Conservation (phyloP, 2,888 invertebrate species). For the Actias luna region DNA sequence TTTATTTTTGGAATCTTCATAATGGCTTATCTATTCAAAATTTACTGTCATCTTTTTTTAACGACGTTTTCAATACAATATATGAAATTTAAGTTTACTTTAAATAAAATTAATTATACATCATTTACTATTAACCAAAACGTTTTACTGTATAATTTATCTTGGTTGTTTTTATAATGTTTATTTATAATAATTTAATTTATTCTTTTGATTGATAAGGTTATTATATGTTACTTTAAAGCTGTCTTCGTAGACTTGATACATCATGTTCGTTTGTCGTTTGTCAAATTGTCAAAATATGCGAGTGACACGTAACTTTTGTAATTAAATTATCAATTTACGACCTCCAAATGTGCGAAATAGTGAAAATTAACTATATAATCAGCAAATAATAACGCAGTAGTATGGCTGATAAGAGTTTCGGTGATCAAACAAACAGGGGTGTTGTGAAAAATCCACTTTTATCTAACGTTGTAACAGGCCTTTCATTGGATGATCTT, state of each 20-base stretch:
- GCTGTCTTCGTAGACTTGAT: not conserved
- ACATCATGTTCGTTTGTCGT: conserved; percentile 11
- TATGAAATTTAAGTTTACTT: no score
- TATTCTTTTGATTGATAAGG: not conserved
- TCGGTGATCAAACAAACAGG: conserved; percentile 67
- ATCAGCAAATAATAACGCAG: conserved; percentile 49
- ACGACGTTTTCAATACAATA: no score
- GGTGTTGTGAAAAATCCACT: conserved; percentile 84
- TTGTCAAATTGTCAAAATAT: conserved; percentile 66
- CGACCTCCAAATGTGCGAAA: conserved; percentile 78
- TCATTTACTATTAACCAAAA: no score
- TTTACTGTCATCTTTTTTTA: no score
- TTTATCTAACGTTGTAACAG: conserved; percentile 87
- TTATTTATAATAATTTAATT: no score
- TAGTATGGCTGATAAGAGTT: conserved; percentile 75
- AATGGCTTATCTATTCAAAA: no score
- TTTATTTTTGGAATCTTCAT: no score
- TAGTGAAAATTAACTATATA: conserved; percentile 61
- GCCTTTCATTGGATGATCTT: conserved; percentile 87
- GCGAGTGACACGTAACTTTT: conserved; percentile 79
- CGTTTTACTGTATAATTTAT: no score
- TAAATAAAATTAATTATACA: no score
- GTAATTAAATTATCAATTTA: conserved; percentile 75
- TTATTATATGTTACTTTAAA: not conserved
- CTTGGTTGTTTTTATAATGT: no score